phyloP scores from a whole-genome alignment of 2,113 vertebrate species.

The Ceuthmochares aereus region DNA sequence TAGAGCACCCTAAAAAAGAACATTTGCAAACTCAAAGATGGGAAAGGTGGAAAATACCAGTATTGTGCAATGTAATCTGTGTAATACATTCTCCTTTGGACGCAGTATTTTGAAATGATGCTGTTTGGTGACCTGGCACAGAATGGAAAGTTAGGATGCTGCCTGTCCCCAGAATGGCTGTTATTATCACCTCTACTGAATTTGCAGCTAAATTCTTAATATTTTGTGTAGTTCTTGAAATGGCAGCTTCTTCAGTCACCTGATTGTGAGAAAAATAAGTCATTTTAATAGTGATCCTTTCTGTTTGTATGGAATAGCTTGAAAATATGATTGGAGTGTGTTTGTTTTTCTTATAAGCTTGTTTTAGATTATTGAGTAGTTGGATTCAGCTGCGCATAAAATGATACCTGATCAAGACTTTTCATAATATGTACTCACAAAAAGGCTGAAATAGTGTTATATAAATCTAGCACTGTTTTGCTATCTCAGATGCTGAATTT shows the following conservation, averaged over 20 bases:
- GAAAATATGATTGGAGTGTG: neutral
- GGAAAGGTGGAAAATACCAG: neutral
- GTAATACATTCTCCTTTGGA: neutral
- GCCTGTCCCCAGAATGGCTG: accelerated
- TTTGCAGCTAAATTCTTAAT: neutral
- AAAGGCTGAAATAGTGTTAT: neutral
- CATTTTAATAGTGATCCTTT: neutral
- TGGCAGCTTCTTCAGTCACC: neutral
- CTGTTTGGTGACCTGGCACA: neutral
- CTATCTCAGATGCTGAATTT: neutral
- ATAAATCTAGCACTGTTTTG: neutral
- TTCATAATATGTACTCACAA: neutral
- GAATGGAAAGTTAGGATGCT: neutral
- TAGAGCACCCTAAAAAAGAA: neutral
- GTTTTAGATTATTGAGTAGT: neutral
- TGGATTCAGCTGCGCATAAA: slow-evolving; percentile 28
- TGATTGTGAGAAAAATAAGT: neutral
- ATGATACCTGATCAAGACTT: slow-evolving; percentile 15
- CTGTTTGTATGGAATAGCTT: neutral
- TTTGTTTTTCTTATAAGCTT: slow-evolving; percentile 27
- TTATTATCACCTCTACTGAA: neutral
- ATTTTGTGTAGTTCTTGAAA: neutral
- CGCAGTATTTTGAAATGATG: neutral
- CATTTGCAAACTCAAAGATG: neutral
- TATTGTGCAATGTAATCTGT: neutral